Conservation (phyloP, 1,140 invertebrate species). For the Pararge aegeria region DNA sequence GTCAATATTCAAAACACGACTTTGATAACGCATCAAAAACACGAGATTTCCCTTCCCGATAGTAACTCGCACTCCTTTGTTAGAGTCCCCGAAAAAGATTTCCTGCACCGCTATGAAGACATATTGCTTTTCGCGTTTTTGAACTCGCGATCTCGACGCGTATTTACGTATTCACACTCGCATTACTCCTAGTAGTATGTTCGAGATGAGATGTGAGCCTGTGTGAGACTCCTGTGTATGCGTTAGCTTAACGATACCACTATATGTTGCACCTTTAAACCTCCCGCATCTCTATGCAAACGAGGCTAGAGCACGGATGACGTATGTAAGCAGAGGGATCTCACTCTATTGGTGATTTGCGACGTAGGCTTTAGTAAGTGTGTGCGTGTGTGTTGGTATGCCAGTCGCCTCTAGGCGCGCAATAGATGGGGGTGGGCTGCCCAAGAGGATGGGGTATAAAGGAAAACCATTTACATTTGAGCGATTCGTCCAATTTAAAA, state of each 20-base stretch:
- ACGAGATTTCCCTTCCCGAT: slow-evolving; percentile 61
- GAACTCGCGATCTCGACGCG: slow-evolving; percentile 71
- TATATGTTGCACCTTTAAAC: slow-evolving; percentile 39
- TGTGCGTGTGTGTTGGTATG: slow-evolving; percentile 75
- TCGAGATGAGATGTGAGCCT: slow-evolving; percentile 66
- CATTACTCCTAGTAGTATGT: slow-evolving; percentile 69
- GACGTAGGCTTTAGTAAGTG: slow-evolving; percentile 59
- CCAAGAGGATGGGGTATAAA: slow-evolving; percentile 78
- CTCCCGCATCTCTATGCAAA: slow-evolving; percentile 54
- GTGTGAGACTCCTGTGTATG: slow-evolving; percentile 59
- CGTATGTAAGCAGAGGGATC: slow-evolving; percentile 64
- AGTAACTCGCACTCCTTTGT: slow-evolving; percentile 59
- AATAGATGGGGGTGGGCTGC: slow-evolving; percentile 72
- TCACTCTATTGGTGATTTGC: slow-evolving; percentile 56
- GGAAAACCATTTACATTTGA: slow-evolving; percentile 82
- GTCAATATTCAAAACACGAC: slow-evolving; percentile 30
- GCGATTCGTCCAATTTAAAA: slow-evolving; percentile 82
- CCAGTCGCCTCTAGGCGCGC: slow-evolving; percentile 75
- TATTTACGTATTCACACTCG: slow-evolving; percentile 78
- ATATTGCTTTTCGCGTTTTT: slow-evolving; percentile 78
- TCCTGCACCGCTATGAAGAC: slow-evolving; percentile 73
- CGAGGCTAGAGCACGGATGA: slow-evolving; percentile 46
- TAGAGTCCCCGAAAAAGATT: slow-evolving; percentile 66
- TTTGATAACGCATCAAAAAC: slow-evolving; percentile 61
- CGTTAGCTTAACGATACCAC: slow-evolving; percentile 63